phyloP scores from a whole-genome alignment of 1,140 invertebrate species.

The Anastrepha obliqua region DNA sequence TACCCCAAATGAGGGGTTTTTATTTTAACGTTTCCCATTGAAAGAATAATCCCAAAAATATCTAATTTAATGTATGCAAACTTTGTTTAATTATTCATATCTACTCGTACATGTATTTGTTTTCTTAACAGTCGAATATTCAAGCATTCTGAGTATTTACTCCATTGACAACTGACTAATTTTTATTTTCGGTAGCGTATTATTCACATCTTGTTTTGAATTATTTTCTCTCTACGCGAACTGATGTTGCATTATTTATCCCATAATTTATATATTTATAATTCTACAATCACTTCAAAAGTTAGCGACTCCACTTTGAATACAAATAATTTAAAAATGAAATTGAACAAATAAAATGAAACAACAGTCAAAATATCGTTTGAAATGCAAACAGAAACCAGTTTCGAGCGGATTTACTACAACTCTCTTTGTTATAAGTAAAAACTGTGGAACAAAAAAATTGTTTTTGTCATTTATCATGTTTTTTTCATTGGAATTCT shows the following conservation, averaged over 20 bases:
- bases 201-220: background rate
- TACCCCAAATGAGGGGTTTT: too few relatives aligned
- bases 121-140: too few relatives aligned
- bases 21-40: too few relatives aligned
- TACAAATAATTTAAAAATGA: background rate
- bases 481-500: constrained; percentile 41
- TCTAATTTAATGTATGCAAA: too few relatives aligned
- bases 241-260: background rate
- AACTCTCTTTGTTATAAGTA: background rate
- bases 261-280: constrained; percentile 4
- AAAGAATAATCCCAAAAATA: too few relatives aligned
- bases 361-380: background rate
- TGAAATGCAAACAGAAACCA: constrained; percentile 6
- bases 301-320: background rate
- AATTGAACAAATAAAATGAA: background rate
- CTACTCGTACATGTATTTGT: too few relatives aligned
- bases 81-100: too few relatives aligned
- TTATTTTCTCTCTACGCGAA: background rate
- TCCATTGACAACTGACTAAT: background rate
- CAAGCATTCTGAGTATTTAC: too few relatives aligned
- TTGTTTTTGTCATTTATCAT: constrained; percentile 39
- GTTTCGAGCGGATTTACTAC: background rate
- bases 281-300: background rate
- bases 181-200: background rate
- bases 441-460: background rate